Base-by-base conservation (phyloP, 2,797 vertebrate species). In the Capromys pilorides region DNA sequence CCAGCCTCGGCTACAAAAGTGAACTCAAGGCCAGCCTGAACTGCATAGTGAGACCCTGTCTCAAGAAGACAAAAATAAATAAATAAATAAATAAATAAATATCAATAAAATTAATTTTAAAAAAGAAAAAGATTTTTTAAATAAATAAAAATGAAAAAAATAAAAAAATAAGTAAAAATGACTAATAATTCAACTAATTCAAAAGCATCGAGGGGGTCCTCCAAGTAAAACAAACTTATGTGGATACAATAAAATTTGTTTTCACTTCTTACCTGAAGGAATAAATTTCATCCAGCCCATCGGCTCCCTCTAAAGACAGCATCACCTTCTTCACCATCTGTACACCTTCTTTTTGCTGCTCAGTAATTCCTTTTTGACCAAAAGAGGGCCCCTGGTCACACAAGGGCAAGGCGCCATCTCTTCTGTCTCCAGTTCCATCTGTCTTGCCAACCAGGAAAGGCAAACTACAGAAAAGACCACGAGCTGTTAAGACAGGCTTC, bases 231-330 rank as follows among this genome's bases (percentile, higher is more conserved):
- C 73, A 90, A 80, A 95, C 22, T 39, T 85, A 78, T 1, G 21
- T n/a, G 73, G 62, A 13, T 77, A 90, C 2, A 11, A 93, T 0
- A 12, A 94, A 87, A 89, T 41, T 18, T 18, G 61, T 26, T 85
- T 93, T 77, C n/a, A 73, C 49, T 64, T 75, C 96, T 79, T 97
- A 99, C 99, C 99, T 99, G 97, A 99, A 99, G 51, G 99, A 98
- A 96, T 99, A 99, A 96, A 99, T 98, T 96, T 99, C 98, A 85
- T 99, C 98, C 96, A 99, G 97, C 1, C 99, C 99, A 0, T 98
- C 99, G 94, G 98, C 98, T 93, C 99, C 98, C 26, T 99, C 99
- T 97, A 99, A 97, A 85, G 98, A 98, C 45, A 98, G 95, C 99
- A 99, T 99, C 95, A 99, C 77, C 79, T 98, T 98, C 96, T 97